Evolutionary conservation across 2,797 vertebrate species (phyloP).

Genomic region (Malurus leucopterus): DNA sequence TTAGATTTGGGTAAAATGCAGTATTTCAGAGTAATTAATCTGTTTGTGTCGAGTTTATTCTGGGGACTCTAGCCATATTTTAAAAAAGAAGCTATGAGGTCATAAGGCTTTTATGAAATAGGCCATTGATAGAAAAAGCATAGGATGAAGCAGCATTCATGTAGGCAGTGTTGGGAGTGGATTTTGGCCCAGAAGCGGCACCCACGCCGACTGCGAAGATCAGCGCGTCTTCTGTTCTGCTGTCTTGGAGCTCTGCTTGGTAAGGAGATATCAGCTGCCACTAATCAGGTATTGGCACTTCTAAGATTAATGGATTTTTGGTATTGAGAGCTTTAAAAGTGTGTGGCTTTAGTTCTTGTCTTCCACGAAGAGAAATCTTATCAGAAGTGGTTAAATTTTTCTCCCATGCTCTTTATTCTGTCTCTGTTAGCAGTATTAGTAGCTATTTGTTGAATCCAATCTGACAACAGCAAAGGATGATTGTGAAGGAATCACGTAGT

Average conservation of each 20-base stretch:
- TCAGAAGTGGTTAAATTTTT: neutral
- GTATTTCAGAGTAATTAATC: neutral
- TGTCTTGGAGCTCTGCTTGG: neutral
- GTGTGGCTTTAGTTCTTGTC: neutral
- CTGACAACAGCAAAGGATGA: neutral
- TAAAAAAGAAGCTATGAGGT: constrained; percentile 18
- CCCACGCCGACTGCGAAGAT: constrained; percentile 3
- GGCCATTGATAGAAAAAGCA: constrained; percentile 27
- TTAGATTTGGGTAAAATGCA: neutral
- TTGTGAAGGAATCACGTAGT: neutral
- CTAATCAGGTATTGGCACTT: neutral
- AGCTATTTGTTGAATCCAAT: neutral
- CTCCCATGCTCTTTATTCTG: neutral
- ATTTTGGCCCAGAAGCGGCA: constrained; percentile 20
- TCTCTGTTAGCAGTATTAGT: neutral
- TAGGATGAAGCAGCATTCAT: constrained; percentile 20
- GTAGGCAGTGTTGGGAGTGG: neutral
- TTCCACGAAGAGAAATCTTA: neutral
- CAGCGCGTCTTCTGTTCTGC: neutral
- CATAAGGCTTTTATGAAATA: constrained; percentile 29
- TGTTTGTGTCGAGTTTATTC: neutral
- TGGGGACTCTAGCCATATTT: neutral
- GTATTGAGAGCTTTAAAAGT: neutral
- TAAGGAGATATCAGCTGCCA: neutral
- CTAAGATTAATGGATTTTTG: neutral